Conservation (phyloP, 2,113 vertebrate species). For the Cichladusa arquata region DNA sequence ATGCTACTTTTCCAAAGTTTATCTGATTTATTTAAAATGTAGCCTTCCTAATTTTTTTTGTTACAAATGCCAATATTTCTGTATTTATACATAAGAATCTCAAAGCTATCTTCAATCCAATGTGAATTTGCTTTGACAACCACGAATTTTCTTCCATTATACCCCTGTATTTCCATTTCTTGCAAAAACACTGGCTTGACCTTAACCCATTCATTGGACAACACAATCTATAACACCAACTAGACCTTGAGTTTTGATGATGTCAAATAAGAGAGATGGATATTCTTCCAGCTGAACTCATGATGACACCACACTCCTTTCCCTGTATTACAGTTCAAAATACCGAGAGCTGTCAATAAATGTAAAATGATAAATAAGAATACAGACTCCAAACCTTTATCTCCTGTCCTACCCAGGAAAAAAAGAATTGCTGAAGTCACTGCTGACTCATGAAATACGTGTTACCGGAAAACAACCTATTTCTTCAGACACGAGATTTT, state of each 20-base stretch:
- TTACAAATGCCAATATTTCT: background rate
- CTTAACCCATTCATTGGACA: background rate
- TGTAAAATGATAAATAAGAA: background rate
- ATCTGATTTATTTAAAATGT: background rate
- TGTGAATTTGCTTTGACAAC: background rate
- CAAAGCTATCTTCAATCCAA: background rate
- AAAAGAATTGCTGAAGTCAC: background rate
- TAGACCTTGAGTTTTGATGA: background rate
- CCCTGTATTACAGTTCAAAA: background rate
- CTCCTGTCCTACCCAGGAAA: background rate
- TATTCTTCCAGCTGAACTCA: background rate
- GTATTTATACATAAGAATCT: background rate
- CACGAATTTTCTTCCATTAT: background rate
- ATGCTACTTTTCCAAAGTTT: background rate
- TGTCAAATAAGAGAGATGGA: background rate
- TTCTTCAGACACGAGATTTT: background rate
- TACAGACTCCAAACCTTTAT: background rate
- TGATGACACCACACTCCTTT: background rate
- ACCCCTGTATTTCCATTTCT: background rate
- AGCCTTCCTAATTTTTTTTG: background rate
- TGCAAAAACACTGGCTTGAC: background rate
- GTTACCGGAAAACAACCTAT: background rate
- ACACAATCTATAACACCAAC: background rate
- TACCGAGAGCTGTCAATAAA: background rate
- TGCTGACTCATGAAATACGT: background rate